phyloP scores from a whole-genome alignment of 2,797 vertebrate genomes.

The Eulemur coronatus region DNA sequence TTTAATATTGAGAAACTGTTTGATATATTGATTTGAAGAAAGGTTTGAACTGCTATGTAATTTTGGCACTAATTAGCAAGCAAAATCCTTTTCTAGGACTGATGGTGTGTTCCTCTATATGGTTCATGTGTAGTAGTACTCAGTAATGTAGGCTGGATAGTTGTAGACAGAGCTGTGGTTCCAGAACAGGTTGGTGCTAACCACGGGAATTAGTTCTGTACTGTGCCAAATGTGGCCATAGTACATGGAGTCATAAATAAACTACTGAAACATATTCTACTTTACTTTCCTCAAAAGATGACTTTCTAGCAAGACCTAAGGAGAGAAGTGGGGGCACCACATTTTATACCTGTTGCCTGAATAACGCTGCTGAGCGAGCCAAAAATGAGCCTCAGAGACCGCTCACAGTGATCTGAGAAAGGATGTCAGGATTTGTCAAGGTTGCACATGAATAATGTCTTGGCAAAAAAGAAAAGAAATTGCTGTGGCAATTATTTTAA shows the following conservation, averaged over 20 bases:
- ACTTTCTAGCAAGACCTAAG: constrained; percentile 29
- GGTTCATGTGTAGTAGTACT: neutral
- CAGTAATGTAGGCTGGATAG: neutral
- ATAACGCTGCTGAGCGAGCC: neutral
- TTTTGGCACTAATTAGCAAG: neutral
- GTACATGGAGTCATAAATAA: neutral
- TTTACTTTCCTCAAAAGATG: neutral
- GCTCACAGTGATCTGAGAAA: constrained; percentile 30
- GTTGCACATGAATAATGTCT: neutral
- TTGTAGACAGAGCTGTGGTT: neutral
- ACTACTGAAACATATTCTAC: neutral
- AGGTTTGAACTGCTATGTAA: neutral
- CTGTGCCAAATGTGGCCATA: neutral
- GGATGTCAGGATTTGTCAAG: neutral
- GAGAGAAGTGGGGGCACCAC: neutral
- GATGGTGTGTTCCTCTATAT: neutral
- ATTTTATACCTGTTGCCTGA: neutral
- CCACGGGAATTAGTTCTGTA: neutral
- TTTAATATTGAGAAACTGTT: neutral
- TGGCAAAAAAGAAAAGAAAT: constrained; percentile 10
- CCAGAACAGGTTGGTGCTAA: neutral
- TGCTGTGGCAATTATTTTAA: constrained; percentile 63
- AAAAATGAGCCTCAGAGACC: constrained; percentile 30
- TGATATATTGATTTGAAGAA: neutral
- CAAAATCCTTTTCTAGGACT: neutral